These are phyloP conservation scores for Machimus atricapillus DNA, from an alignment of 2,888 invertebrate species.

Conservation along the genomic window DNA sequence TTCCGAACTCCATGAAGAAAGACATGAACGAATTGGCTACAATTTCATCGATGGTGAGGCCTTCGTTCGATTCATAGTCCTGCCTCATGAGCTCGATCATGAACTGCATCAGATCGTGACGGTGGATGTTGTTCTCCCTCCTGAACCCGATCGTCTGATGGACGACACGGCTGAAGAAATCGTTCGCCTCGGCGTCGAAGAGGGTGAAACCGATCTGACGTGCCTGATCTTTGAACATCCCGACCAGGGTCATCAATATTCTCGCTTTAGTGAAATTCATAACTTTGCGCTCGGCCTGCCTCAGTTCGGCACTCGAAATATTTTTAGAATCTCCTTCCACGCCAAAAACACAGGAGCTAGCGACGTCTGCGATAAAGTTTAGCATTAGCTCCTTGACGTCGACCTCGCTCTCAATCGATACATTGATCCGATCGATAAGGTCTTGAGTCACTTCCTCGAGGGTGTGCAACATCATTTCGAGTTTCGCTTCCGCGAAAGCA, in stretches of 20 bases:
- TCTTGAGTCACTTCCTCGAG: constrained; percentile 44
- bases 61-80: constrained; percentile 38
- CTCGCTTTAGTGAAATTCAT: constrained; percentile 39
- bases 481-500: constrained; percentile 48
- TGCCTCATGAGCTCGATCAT: constrained; percentile 46
- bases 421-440: constrained; percentile 37
- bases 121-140: constrained; percentile 44
- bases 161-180: constrained; percentile 44
- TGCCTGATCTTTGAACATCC: constrained; percentile 19
- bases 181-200: constrained; percentile 35
- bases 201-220: constrained; percentile 26
- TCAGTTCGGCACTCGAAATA: constrained; percentile 52
- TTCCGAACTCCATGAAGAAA: constrained; percentile 64
- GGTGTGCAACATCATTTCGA: constrained; percentile 48
- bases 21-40: constrained; percentile 64
- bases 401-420: constrained; percentile 13
- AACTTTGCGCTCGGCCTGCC: constrained; percentile 44
- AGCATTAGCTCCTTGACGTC: constrained; percentile 46
- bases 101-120: constrained; percentile 48
- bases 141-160: constrained; percentile 45
- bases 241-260: constrained; percentile 34
- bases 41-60: constrained; percentile 56
- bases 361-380: constrained; percentile 47
- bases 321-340: constrained; percentile 56
- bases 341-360: constrained; percentile 57